phyloP scores from a whole-genome alignment of 2,888 invertebrate species.

The Cosmia pyralina region DNA sequence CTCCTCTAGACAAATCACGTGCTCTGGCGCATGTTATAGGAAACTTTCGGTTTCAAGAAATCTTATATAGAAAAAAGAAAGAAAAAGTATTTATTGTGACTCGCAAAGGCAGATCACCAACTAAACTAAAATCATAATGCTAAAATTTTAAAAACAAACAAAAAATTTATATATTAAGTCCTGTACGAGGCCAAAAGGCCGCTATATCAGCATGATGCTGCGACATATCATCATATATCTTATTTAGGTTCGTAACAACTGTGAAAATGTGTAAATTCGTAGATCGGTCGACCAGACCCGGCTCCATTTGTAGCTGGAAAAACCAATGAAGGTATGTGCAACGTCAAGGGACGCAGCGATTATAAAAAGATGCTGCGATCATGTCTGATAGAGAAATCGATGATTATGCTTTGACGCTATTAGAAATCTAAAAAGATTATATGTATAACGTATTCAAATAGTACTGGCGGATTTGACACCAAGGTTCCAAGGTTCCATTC shows the following conservation, averaged over 20 bases:
- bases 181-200: too few relatives aligned
- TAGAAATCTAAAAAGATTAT: neutral
- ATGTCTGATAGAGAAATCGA: neutral
- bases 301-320: neutral
- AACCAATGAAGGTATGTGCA: neutral
- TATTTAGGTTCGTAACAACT: neutral
- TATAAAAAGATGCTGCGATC: neutral
- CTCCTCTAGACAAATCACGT: conserved; percentile 78
- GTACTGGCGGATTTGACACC: neutral
- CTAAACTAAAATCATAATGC: too few relatives aligned
- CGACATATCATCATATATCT: neutral
- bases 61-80: too few relatives aligned
- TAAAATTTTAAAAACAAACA: too few relatives aligned
- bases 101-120: too few relatives aligned
- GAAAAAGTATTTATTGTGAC: too few relatives aligned
- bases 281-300: neutral
- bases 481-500: neutral
- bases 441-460: neutral
- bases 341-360: neutral
- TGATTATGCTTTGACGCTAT: too few relatives aligned
- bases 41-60: neutral
- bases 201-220: too few relatives aligned
- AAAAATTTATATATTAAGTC: too few relatives aligned
- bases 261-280: neutral
- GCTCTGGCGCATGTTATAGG: conserved; percentile 54